phyloP scores from a whole-genome alignment of 2,797 vertebrate genomes.

The Hemibagrus guttatus region DNA sequence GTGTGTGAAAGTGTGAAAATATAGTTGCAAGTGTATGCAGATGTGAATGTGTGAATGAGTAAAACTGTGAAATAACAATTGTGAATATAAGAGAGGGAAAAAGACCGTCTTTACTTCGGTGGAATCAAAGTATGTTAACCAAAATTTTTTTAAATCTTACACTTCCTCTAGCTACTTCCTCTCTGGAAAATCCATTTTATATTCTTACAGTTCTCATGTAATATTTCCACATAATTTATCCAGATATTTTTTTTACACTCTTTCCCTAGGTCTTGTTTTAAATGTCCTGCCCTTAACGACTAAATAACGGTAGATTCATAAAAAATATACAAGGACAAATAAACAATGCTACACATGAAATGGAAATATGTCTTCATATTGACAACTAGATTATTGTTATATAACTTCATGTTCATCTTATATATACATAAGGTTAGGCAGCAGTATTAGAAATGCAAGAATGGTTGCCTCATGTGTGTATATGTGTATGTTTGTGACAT shows the following conservation, averaged over 20 bases:
- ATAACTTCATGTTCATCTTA: neutral
- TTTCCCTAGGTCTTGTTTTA: neutral
- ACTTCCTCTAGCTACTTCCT: constrained; percentile 36
- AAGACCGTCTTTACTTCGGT: neutral
- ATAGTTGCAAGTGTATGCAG: neutral
- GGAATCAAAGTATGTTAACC: neutral
- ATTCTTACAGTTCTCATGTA: constrained; percentile 16
- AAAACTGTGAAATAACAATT: neutral
- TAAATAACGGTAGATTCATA: neutral
- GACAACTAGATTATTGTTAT: neutral
- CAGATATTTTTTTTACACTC: no score
- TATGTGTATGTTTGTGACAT: neutral
- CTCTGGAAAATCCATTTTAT: constrained; percentile 37
- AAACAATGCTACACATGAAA: neutral
- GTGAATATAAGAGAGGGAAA: neutral
- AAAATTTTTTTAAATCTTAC: constrained; percentile 13
- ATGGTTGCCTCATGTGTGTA: neutral
- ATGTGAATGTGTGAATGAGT: neutral
- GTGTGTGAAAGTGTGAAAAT: neutral
- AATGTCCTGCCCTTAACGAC: neutral
- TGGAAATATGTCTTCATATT: neutral
- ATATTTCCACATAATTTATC: neutral
- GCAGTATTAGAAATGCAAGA: neutral
- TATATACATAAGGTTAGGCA: neutral
- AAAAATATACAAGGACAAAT: neutral